These are phyloP conservation scores for Girardia tigrina DNA, from an alignment of 2,888 invertebrate genomes.

Conservation along the genomic window DNA sequence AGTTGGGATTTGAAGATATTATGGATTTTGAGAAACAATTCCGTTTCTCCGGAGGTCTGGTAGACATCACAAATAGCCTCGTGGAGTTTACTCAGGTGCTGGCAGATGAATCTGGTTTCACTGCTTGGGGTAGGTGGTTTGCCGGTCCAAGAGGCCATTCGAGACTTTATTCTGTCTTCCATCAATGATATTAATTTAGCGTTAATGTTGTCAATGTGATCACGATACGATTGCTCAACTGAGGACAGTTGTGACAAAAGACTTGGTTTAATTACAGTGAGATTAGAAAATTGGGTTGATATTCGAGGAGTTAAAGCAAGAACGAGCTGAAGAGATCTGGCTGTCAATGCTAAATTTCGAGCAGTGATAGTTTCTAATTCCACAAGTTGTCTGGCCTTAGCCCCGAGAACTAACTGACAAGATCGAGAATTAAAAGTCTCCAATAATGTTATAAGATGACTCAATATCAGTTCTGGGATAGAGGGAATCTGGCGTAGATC, in stretches of 20 bases:
- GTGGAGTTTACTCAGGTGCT: conserved; percentile 73
- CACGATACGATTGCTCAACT: conserved; percentile 46
- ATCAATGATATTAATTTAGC: conserved; percentile 78
- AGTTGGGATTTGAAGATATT: conserved; percentile 65
- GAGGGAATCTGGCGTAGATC: conserved; percentile 57
- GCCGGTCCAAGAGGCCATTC: conserved; percentile 66
- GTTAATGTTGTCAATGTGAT: conserved; percentile 80
- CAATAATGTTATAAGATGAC: background rate
- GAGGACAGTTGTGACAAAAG: background rate
- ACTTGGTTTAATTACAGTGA: background rate
- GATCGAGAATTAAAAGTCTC: conserved; percentile 52
- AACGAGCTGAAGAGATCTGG: conserved; percentile 53
- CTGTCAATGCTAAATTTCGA: conserved; percentile 61
- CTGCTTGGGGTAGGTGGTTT: conserved; percentile 84
- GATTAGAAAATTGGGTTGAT: conserved; percentile 18
- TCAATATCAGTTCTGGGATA: background rate
- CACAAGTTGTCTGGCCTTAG: conserved; percentile 82
- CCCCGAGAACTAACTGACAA: conserved; percentile 84
- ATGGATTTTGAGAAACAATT: conserved; percentile 42
- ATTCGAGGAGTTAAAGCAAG: conserved; percentile 38
- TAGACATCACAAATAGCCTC: conserved; percentile 74
- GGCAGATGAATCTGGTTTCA: conserved; percentile 52
- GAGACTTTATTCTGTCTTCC: conserved; percentile 66
- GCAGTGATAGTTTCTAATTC: conserved; percentile 63
- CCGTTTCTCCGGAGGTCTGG: conserved; percentile 58